Percentiles rank a stretch among this genome's conserved stretches.
Conservation (phyloP, 2,888 invertebrate genomes). For the Dorcus hopei region DNA sequence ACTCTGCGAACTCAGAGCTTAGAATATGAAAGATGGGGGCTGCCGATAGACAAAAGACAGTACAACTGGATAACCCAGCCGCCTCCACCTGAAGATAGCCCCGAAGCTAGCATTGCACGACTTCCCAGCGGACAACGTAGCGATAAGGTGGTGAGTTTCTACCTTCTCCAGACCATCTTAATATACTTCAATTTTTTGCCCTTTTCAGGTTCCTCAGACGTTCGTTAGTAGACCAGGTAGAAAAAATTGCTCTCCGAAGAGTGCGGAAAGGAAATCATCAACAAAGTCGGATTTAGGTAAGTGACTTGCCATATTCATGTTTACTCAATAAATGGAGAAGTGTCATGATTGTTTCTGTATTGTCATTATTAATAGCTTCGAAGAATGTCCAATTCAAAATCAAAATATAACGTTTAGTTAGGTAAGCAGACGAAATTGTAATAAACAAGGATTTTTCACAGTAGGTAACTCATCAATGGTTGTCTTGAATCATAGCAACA, state of each 20-base stretch:
- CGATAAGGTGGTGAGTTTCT: constrained; percentile 66
- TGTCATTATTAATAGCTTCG: too few relatives aligned
- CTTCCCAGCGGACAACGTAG: constrained; percentile 82
- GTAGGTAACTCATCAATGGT: too few relatives aligned
- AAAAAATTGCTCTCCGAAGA: constrained; percentile 66
- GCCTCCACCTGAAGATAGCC: constrained; percentile 87
- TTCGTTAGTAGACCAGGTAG: constrained; percentile 57
- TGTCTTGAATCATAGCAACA: too few relatives aligned
- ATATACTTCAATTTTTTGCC: too few relatives aligned
- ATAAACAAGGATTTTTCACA: too few relatives aligned
- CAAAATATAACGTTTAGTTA: too few relatives aligned
- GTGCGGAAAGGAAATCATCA: constrained; percentile 40
- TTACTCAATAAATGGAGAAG: too few relatives aligned
- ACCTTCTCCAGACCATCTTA: too few relatives aligned
- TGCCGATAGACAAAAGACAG: constrained; percentile 85
- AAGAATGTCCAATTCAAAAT: too few relatives aligned
- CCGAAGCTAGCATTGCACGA: constrained; percentile 78
- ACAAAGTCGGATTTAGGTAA: constrained; percentile 44
- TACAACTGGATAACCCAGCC: constrained; percentile 94
- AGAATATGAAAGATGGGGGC: constrained; percentile 85
- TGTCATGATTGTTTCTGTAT: too few relatives aligned
- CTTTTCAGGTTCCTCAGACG: constrained; percentile 53
- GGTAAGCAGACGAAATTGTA: too few relatives aligned
- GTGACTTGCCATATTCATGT: constrained; percentile 15
- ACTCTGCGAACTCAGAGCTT: constrained; percentile 85